A percentile compares a stretch with the other conserved stretches of the same genome.
These are phyloP conservation scores for Cataglyphis altisquamis DNA, from an alignment of 2,888 invertebrate species.

Conservation along the genomic window DNA sequence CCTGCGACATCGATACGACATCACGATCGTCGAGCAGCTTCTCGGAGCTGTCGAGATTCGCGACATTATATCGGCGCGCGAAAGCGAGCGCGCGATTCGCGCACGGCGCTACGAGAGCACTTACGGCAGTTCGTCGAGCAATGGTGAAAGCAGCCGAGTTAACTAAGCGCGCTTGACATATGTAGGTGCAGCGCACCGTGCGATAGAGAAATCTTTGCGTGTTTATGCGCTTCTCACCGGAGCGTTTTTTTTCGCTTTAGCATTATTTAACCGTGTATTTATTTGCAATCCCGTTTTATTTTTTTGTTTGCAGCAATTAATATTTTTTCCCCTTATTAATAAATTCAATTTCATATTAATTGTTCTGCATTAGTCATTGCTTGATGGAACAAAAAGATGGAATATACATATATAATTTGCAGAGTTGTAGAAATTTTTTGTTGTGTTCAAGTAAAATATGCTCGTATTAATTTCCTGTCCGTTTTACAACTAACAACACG, in stretches of 20 bases:
- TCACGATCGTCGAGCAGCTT: not conserved
- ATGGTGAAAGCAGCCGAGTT: conserved; percentile 64
- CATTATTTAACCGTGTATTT: not conserved
- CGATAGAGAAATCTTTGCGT: conserved; percentile 43
- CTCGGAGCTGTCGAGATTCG: not conserved
- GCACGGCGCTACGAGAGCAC: conserved; percentile 26
- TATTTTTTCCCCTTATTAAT: not conserved
- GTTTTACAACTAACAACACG: no score
- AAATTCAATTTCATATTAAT: not conserved
- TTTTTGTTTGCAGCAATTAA: not conserved
- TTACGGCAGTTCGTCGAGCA: conserved; percentile 57
- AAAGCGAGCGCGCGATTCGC: conserved; percentile 27
- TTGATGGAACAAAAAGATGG: not conserved
- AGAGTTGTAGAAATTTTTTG: no score
- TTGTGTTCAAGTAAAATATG: no score
- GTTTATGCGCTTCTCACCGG: conserved; percentile 27
- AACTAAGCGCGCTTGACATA: conserved; percentile 55
- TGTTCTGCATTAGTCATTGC: not conserved
- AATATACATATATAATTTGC: not conserved
- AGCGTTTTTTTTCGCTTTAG: not conserved
- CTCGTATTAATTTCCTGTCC: no score
- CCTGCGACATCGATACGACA: not conserved
- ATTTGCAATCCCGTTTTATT: not conserved
- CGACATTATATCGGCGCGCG: conserved; percentile 17
- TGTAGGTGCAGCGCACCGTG: conserved; percentile 43